Conservation (phyloP, 2,888 invertebrate genomes). For the Epinotia bilunana region DNA sequence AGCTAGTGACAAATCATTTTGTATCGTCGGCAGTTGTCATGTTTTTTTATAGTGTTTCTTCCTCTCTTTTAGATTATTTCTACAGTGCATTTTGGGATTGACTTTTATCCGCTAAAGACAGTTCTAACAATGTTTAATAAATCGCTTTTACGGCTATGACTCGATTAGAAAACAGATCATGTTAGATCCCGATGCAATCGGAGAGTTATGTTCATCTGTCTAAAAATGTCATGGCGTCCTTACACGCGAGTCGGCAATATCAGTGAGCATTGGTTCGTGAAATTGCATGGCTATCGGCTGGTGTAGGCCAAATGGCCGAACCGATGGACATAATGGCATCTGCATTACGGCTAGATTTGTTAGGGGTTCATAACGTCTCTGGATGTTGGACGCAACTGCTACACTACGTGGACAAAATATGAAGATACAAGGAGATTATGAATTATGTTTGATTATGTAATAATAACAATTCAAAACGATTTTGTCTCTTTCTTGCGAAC, state of each 20-base stretch:
- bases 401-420: no score
- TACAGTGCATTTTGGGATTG: no score
- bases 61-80: no score
- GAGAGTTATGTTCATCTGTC: conserved; percentile 40
- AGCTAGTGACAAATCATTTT: no score
- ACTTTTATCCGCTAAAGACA: background rate
- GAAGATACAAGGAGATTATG: no score
- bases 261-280: conserved; percentile 67
- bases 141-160: background rate
- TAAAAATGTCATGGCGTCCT: conserved; percentile 43
- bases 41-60: no score
- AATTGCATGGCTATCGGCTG: conserved; percentile 67
- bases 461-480: no score
- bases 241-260: conserved; percentile 66
- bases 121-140: background rate
- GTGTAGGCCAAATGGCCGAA: conserved; percentile 51
- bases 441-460: no score
- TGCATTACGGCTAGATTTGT: conserved; percentile 51
- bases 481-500: no score
- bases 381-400: background rate
- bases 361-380: conserved; percentile 23
- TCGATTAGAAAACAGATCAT: conserved; percentile 12
- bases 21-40: no score
- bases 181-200: conserved; percentile 25
- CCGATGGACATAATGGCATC: conserved; percentile 53